Percentiles rank a stretch among this genome's conserved stretches.
Conservation (phyloP, 1,140 invertebrate genomes). For the Ceratosolen solmsi region DNA sequence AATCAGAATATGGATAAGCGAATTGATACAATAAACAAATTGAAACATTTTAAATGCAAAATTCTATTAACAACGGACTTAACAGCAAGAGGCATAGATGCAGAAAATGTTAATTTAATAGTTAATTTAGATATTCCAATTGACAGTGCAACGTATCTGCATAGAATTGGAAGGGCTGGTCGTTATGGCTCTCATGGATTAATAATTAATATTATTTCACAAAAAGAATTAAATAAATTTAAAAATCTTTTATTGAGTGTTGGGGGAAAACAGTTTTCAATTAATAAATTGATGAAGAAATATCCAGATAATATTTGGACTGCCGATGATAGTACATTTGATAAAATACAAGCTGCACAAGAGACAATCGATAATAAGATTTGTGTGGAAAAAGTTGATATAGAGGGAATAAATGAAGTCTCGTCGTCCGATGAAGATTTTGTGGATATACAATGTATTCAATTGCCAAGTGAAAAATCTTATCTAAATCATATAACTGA, state of each 20-base stretch:
- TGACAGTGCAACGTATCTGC: constrained; percentile 92
- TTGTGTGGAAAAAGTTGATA: constrained; percentile 33
- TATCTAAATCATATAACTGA: neutral
- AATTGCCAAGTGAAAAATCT: neutral
- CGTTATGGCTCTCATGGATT: constrained; percentile 87
- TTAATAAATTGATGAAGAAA: constrained; percentile 71
- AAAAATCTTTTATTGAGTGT: constrained; percentile 73
- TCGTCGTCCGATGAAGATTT: neutral
- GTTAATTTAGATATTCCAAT: constrained; percentile 92
- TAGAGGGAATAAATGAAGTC: constrained; percentile 47
- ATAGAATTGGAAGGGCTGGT: constrained; percentile 95
- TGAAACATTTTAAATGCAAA: constrained; percentile 85
- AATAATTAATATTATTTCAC: constrained; percentile 79
- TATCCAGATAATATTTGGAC: constrained; percentile 68
- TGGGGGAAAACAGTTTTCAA: constrained; percentile 71
- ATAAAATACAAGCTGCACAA: constrained; percentile 54
- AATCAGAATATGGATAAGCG: constrained; percentile 86
- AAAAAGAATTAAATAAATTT: constrained; percentile 77
- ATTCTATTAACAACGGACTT: constrained; percentile 95
- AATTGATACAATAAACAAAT: constrained; percentile 81
- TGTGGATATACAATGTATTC: neutral
- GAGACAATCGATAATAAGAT: neutral
- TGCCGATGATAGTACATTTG: constrained; percentile 57
- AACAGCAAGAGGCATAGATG: constrained; percentile 91
- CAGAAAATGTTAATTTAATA: constrained; percentile 92